Evolutionary conservation across 2,888 invertebrate species (phyloP).

Genomic region (Stegophylla sp.): DNA sequence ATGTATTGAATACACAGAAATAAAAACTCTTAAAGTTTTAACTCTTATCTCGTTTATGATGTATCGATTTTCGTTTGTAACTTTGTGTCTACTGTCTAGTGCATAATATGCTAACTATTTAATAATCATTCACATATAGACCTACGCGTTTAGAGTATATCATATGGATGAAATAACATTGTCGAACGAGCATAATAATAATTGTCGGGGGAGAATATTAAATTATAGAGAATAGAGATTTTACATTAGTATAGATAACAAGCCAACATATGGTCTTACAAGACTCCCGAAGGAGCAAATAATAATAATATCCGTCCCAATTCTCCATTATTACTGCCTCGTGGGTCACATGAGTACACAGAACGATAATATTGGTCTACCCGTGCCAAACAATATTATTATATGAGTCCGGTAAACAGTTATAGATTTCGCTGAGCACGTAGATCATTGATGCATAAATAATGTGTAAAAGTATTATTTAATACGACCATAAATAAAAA

Average conservation of each 20-base stretch:
- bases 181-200: conserved; percentile 29
- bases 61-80: no score
- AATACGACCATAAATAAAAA: no score
- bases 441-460: no score
- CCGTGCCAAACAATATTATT: neutral
- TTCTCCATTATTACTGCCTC: neutral
- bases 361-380: neutral
- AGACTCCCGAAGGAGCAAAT: conserved; percentile 25
- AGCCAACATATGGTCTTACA: conserved; percentile 5
- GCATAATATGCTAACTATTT: neutral
- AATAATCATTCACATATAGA: no score
- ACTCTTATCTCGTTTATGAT: no score
- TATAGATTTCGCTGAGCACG: no score
- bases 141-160: neutral
- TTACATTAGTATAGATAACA: neutral
- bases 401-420: neutral
- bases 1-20: no score
- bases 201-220: conserved; percentile 32
- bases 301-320: neutral
- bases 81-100: no score
- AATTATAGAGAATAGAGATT: conserved; percentile 26
- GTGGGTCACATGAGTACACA: neutral
- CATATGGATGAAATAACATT: neutral
- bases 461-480: no score
- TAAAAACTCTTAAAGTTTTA: no score